These are phyloP conservation scores for Leptestheria dahalacensis DNA, from an alignment of 1,140 invertebrate species.

Conservation along the genomic window DNA sequence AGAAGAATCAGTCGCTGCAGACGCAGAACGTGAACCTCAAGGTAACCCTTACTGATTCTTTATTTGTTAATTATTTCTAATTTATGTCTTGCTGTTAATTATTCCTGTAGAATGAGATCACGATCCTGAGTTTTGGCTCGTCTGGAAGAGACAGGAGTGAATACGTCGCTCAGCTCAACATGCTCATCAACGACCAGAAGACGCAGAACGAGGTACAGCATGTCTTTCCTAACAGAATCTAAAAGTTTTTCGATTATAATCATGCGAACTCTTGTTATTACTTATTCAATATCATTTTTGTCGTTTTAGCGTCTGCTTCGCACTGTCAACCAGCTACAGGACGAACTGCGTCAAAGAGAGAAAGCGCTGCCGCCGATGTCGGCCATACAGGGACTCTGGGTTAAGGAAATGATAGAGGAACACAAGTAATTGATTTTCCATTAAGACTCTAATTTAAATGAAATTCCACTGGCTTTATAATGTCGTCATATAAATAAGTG, in stretches of 20 bases:
- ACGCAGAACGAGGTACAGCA: not conserved
- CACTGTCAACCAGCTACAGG: not conserved
- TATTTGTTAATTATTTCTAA: not conserved
- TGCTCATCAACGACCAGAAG: not conserved
- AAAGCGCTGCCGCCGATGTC: not conserved
- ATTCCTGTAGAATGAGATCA: slow-evolving; percentile 1
- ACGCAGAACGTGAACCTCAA: slow-evolving; percentile 10
- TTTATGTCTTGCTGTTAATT: not conserved
- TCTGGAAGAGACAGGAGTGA: not conserved
- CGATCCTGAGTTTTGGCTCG: not conserved
- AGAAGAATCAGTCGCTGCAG: slow-evolving; percentile 9
- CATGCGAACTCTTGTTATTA: not conserved
- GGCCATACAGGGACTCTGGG: not conserved
- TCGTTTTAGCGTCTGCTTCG: not conserved
- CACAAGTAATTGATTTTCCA: not conserved
- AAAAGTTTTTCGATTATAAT: not conserved
- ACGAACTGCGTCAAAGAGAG: not conserved
- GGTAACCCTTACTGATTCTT: not conserved
- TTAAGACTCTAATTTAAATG: not conserved
- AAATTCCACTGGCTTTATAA: not conserved
- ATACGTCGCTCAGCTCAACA: not conserved
- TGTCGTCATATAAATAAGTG: not conserved
- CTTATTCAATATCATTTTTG: not conserved
- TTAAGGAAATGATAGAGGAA: not conserved
- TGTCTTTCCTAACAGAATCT: not conserved